Base-by-base conservation (phyloP, 1,140 invertebrate species). In the Tribolium castaneum region DNA sequence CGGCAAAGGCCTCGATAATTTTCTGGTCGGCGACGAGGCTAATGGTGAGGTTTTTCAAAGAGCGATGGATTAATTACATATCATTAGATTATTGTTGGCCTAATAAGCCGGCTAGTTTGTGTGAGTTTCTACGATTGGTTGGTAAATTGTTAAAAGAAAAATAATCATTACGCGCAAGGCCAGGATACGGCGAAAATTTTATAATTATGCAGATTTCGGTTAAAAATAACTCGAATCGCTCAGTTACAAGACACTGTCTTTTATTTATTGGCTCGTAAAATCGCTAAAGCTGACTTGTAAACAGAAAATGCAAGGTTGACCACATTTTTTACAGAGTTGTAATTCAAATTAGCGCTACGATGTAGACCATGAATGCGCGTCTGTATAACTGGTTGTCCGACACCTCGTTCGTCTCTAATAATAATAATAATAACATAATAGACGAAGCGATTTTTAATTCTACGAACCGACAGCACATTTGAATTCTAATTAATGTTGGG, bases 271-370 rank as follows among this genome's bases (percentile, higher is more conserved):
- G 19, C 14, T 30, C 54, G 22, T 59, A 66, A 35, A 66, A 7
- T 35, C 25, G 12, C 3, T 12, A 19, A 19, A 62, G 22, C 34
- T 66, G 59, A 34, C 30, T 34, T 12, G 30, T 35, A 66, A 35
- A 66, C 59, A 59, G 25, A 35, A 12, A 66, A 66, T 5, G 19
- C 59, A 66, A 66, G 59, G 59, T 35, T 66, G 59, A 66, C 59
- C 59, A 66, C 59, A 66, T 66, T 66, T 66, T 66, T 35, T n/a
- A 30, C 5, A 25, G 4, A 16, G 13, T 19, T n/a, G 9, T n/a
- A 45, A 10, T 45, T 45, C 39, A 45, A 45, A 45, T 45, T 45
- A 45, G 5, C 39, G 5, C 39, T 45, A 9, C 1, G 3, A 45
- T 9, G 7, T 45, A 45, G 39, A 45, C n/a, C 1, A n/a, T 10